Evolutionary conservation across 2,888 invertebrate genomes (phyloP), one percentile per base, ranked within the genome.

Genomic region (Trilocha varians): DNA sequence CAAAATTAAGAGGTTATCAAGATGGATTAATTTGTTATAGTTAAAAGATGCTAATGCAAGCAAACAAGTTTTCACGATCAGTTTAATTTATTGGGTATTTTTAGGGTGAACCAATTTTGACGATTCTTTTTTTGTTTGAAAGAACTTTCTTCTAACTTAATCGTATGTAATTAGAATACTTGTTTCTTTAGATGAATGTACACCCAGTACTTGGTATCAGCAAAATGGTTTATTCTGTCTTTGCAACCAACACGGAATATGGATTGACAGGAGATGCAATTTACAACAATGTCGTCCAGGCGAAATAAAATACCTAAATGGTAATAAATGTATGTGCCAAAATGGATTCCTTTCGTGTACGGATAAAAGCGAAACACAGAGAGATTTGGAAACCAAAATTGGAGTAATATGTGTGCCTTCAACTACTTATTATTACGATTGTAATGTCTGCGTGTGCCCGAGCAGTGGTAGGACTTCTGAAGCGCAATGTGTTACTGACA

Each of bases 401-500:
- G 33, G 39, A 2, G 39, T 17, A n/a, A 68, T 64, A 57, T 84
- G 85, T 40, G 69, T 60, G 3, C 83, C 84, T 0, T 75, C 73
- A 37, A 68, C 63, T 38, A 68, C 74, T 1, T 84, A 80, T 43
- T 77, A 75, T 46, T 47, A 78, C 0, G 76, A 82, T 39, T 85
- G 85, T 42, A 77, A 66, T 39, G 55, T 80, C 1, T 85, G 85
- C 37, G 56, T 74, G 1, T 85, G 85, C 42, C 74, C 84, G 13
- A 71, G 68, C 0, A 72, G 79, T 3, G 84, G 82, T 0, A 57
- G 48, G 34, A 67, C 73, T 36, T 49, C 56, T 0, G 72, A 78
- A 38, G 75, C 78, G 0, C 62, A 65, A 0, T 88, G 88, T 46
- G 72, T 74, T 4, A 52, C 52, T 16, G 77, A 82, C 36, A 50